Percentiles rank a stretch among this genome's conserved stretches.
These are phyloP conservation scores for Orchesella flavescens DNA, from an alignment of 2,888 invertebrate genomes.

Conservation along the genomic window DNA sequence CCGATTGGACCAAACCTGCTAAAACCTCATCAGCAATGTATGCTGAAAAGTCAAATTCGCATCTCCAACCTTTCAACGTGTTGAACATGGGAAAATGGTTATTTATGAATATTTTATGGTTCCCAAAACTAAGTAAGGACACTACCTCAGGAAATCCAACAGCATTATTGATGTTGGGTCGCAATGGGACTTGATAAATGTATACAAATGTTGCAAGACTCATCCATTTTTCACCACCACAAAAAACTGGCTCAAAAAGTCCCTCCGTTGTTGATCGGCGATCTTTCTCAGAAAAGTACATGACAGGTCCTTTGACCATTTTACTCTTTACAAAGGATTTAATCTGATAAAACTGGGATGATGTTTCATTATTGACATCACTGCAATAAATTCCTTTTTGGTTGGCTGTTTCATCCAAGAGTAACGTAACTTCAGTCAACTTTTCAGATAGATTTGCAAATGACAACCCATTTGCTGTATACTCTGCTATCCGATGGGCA, in stretches of 20 bases:
- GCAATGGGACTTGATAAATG: not conserved
- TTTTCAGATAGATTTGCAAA: too few relatives aligned
- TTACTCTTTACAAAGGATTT: too few relatives aligned
- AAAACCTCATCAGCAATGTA: not conserved
- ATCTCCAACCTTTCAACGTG: not conserved
- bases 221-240: not conserved
- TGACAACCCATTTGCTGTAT: too few relatives aligned
- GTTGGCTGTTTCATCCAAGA: too few relatives aligned
- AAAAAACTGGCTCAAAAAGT: not conserved
- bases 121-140: not conserved
- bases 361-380: too few relatives aligned
- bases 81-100: slow-evolving; percentile 1
- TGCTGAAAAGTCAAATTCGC: not conserved
- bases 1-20: not conserved
- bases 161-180: not conserved
- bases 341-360: too few relatives aligned
- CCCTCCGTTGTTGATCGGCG: not conserved
- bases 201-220: not conserved
- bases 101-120: not conserved
- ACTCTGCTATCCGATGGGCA: too few relatives aligned
- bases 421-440: too few relatives aligned
- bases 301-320: too few relatives aligned
- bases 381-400: too few relatives aligned
- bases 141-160: not conserved
- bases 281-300: too few relatives aligned